These are phyloP conservation scores for Anas bahamensis DNA, from an alignment of 2,797 vertebrate genomes.

Conservation along the genomic window DNA sequence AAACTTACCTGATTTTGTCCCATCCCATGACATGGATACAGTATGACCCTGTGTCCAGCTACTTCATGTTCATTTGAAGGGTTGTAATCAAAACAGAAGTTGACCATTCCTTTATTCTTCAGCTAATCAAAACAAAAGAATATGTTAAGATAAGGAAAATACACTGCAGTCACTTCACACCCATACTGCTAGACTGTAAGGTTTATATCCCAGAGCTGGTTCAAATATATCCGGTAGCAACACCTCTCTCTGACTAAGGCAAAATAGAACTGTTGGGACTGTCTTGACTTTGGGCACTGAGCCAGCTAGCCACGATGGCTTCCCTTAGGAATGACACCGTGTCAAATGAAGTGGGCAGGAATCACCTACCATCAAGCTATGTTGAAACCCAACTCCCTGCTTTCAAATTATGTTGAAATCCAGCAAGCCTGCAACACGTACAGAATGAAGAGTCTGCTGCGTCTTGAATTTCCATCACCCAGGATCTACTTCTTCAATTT, in stretches of 20 bases:
- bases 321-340: not conserved
- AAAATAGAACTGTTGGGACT: not conserved
- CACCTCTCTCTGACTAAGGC: not conserved
- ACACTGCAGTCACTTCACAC: not conserved
- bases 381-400: not conserved
- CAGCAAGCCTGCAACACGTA: not conserved
- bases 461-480: not conserved
- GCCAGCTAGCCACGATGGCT: not conserved
- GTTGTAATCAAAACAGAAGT: constrained; percentile 96
- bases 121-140: constrained; percentile 80
- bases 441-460: not conserved
- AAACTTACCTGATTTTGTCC: constrained; percentile 94
- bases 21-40: constrained; percentile 95
- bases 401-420: not conserved
- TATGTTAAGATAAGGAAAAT: not conserved
- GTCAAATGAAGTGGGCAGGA: not conserved
- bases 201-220: not conserved
- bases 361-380: not conserved
- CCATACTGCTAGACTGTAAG: not conserved
- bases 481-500: not conserved
- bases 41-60: constrained; percentile 84
- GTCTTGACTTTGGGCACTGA: not conserved
- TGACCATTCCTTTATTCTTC: constrained; percentile 86
- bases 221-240: not conserved
- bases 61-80: constrained; percentile 84